Conservation (phyloP, 2,113 vertebrate genomes). For the Progne subis region DNA sequence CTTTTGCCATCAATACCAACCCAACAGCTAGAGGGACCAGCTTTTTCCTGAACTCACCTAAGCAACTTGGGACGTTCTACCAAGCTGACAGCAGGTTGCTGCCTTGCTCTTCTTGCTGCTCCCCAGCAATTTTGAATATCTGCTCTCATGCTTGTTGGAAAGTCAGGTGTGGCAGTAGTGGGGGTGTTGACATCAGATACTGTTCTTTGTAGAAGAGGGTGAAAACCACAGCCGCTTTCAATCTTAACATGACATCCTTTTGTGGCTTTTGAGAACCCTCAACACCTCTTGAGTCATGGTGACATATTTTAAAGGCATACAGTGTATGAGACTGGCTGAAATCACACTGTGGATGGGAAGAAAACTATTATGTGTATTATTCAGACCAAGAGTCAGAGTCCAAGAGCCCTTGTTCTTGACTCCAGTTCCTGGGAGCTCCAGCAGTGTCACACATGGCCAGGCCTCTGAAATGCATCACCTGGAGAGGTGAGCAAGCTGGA, state of each 20-base stretch:
- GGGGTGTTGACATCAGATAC: neutral
- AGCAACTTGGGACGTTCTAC: neutral
- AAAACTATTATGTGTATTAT: neutral
- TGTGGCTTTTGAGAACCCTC: neutral
- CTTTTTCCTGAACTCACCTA: neutral
- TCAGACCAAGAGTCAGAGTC: neutral
- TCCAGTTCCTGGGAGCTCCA: neutral
- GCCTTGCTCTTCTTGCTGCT: neutral
- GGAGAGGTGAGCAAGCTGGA: neutral
- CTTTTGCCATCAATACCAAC: neutral
- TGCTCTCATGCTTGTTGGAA: neutral
- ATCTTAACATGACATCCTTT: neutral
- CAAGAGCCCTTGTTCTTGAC: neutral
- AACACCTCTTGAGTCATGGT: neutral
- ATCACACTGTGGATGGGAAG: neutral
- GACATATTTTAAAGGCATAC: neutral
- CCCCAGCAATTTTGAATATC: neutral
- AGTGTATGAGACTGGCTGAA: neutral
- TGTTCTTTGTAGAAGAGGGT: neutral
- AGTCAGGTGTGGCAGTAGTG: neutral
- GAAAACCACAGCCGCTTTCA: neutral
- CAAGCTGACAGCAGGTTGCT: neutral
- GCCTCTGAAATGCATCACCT: neutral
- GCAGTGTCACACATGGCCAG: neutral
- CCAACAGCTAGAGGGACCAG: neutral